phyloP scores from a whole-genome alignment of 2,797 vertebrate species.

The Acropternis orthonyx region DNA sequence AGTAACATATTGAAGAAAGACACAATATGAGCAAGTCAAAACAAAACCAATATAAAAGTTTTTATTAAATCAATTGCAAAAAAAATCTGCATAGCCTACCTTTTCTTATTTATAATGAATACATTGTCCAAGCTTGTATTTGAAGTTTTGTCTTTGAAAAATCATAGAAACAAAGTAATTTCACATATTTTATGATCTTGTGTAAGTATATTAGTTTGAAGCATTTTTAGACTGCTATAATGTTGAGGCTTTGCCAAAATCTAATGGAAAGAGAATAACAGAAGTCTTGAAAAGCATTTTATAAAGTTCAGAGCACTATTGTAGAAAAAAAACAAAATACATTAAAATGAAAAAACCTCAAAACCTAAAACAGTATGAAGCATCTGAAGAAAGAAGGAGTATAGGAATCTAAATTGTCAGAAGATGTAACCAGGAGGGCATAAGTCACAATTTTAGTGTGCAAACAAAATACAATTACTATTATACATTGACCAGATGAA shows the following conservation, averaged over 20 bases:
- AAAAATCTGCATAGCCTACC: background rate
- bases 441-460: background rate
- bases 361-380: background rate
- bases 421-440: background rate
- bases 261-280: background rate
- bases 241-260: background rate
- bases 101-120: background rate
- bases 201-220: background rate
- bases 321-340: background rate
- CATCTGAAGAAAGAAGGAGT: background rate
- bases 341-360: background rate
- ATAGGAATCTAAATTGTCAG: background rate
- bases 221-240: background rate
- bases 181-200: background rate
- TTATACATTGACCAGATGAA: background rate
- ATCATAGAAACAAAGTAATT: background rate
- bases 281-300: background rate
- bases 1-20: background rate
- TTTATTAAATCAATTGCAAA: background rate
- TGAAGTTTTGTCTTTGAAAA: background rate
- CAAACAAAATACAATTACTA: background rate
- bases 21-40: background rate
- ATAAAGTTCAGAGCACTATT: background rate
- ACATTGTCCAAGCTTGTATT: background rate
- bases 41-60: background rate